Evolutionary conservation across 1,140 invertebrate species (phyloP).

Genomic region (Planococcus citri): DNA sequence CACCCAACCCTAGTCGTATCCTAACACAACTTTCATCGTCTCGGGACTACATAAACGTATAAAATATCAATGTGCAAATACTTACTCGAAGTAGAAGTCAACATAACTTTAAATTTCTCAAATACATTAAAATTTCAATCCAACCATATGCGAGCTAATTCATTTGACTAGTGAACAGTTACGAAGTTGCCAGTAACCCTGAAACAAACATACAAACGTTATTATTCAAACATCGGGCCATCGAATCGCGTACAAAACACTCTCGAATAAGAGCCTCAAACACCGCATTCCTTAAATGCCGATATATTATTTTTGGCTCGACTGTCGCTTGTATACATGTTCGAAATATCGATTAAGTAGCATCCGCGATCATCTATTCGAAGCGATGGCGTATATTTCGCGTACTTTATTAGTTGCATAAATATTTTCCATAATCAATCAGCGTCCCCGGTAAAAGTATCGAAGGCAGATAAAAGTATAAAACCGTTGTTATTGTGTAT

Average conservation of each 20-base stretch:
- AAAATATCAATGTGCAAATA: no score
- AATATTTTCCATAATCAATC: neutral
- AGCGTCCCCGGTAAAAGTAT: neutral
- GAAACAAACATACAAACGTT: neutral
- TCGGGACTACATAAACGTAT: no score
- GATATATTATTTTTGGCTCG: slow-evolving; percentile 3
- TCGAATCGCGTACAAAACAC: neutral
- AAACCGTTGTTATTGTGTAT: neutral
- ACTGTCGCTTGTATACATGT: neutral
- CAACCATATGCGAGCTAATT: neutral
- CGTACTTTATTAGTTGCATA: no score
- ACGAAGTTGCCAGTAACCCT: neutral
- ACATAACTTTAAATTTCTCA: neutral
- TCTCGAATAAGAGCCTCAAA: neutral
- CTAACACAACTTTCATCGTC: no score
- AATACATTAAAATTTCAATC: neutral
- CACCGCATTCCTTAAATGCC: slow-evolving; percentile 1
- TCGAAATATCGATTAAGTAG: neutral
- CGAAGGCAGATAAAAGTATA: neutral
- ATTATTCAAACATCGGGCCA: neutral
- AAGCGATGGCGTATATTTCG: no score
- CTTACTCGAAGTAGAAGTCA: neutral
- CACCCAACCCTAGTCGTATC: no score
- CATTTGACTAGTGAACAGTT: neutral
- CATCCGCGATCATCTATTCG: no score